phyloP scores from a whole-genome alignment of 2,888 invertebrate species.

The Cheilosia urbana region DNA sequence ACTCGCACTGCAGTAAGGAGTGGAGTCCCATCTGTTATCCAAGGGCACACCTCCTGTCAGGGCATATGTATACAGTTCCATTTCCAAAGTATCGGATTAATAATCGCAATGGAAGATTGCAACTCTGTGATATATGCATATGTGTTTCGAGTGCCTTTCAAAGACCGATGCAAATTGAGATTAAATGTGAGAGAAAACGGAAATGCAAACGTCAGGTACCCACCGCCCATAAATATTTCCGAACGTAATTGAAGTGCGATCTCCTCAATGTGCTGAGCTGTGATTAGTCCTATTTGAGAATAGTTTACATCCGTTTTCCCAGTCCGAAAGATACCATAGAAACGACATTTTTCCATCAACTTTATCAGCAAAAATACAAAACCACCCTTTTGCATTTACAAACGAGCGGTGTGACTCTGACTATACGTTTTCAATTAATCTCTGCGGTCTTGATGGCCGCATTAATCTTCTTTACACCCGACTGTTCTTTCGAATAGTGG shows the following conservation, averaged over 20 bases:
- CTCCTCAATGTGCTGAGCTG: background rate
- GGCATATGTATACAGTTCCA: fast-evolving
- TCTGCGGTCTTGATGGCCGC: slow-evolving; percentile 33
- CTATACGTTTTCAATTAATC: slow-evolving; percentile 27
- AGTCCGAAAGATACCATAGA: too few species aligned
- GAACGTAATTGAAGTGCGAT: background rate
- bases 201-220: background rate
- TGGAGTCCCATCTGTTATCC: background rate
- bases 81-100: background rate
- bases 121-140: background rate
- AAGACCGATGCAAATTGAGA: background rate
- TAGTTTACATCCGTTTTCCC: too few species aligned
- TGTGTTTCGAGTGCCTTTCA: background rate
- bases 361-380: background rate
- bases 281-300: too few species aligned
- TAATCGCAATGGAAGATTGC: background rate
- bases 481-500: background rate
- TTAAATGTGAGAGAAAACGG: background rate
- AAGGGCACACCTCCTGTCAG: background rate
- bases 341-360: background rate
- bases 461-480: slow-evolving; percentile 52
- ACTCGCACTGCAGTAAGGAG: too few species aligned
- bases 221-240: background rate
- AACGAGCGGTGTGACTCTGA: background rate
- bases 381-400: background rate